Evolutionary conservation across 2,113 vertebrate species (phyloP).

Genomic region (Scomber colias): DNA sequence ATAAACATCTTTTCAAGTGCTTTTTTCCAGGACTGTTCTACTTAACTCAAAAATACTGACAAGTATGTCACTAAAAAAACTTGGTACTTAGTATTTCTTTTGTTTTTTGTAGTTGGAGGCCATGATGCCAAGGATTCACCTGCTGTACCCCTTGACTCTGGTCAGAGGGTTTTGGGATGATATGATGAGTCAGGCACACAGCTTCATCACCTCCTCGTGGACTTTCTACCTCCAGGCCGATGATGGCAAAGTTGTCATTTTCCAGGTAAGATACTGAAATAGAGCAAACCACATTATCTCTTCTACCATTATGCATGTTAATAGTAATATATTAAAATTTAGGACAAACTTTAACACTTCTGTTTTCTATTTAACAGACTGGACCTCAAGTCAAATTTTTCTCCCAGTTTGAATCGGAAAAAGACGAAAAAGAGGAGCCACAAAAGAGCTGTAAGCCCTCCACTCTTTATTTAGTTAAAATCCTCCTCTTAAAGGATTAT

Average conservation of each 20-base stretch:
- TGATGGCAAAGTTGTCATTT: slow-evolving; percentile 96
- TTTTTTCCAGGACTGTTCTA: no score
- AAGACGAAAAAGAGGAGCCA: slow-evolving; percentile 81
- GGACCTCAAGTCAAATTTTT: slow-evolving; percentile 92
- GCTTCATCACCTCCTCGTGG: slow-evolving; percentile 95
- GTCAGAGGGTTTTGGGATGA: slow-evolving; percentile 96
- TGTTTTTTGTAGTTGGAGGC: slow-evolving; percentile 87
- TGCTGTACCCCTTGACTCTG: slow-evolving; percentile 93
- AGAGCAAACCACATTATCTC: not conserved
- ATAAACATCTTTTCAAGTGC: no score
- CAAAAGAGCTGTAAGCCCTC: slow-evolving; percentile 87
- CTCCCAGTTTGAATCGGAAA: slow-evolving; percentile 87
- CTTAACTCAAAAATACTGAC: no score
- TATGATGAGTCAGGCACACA: slow-evolving; percentile 95
- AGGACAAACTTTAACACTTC: not conserved
- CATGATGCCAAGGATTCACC: slow-evolving; percentile 95
- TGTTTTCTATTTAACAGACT: slow-evolving; percentile 83
- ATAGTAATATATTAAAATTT: not conserved
- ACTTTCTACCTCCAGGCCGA: slow-evolving; percentile 98
- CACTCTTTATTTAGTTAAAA: not conserved
- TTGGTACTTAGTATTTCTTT: not conserved
- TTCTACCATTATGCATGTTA: not conserved
- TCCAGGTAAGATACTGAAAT: slow-evolving; percentile 87
- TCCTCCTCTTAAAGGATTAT: not conserved
- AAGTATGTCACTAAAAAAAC: no score